Evolutionary conservation across 2,888 invertebrate genomes (phyloP).

Genomic region (Xestia xanthographa): DNA sequence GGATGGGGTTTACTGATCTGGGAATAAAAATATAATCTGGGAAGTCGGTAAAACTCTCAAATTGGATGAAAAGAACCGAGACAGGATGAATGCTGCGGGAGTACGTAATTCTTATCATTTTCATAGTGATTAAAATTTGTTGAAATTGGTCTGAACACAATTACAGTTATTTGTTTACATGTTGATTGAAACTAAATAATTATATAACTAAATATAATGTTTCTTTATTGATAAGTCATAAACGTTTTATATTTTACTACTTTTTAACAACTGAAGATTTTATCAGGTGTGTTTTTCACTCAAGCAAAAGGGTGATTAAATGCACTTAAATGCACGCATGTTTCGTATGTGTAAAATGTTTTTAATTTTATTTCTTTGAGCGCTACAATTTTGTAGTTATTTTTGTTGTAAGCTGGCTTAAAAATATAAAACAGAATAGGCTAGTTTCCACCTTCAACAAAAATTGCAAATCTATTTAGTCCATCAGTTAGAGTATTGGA

Average conservation of each 20-base stretch:
- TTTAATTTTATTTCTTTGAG: not conserved
- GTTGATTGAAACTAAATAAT: not conserved
- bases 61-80: not conserved
- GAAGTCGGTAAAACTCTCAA: not conserved
- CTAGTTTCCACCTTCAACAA: no score
- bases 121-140: not conserved
- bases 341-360: no score
- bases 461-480: no score
- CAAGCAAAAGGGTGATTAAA: not conserved
- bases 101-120: not conserved
- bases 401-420: not conserved
- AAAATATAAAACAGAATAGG: not conserved
- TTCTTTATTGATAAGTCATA: not conserved
- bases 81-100: not conserved
- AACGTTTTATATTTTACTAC: not conserved
- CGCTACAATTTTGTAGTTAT: not conserved
- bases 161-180: not conserved
- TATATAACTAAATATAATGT: not conserved
- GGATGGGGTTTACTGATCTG: conserved; percentile 56
- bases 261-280: no score
- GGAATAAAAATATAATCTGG: conserved; percentile 27
- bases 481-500: no score
- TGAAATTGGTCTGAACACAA: not conserved
- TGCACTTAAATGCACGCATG: no score
- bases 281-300: not conserved